Evolutionary conservation across 1,140 invertebrate species (phyloP).

Genomic region (Anastrepha ludens): DNA sequence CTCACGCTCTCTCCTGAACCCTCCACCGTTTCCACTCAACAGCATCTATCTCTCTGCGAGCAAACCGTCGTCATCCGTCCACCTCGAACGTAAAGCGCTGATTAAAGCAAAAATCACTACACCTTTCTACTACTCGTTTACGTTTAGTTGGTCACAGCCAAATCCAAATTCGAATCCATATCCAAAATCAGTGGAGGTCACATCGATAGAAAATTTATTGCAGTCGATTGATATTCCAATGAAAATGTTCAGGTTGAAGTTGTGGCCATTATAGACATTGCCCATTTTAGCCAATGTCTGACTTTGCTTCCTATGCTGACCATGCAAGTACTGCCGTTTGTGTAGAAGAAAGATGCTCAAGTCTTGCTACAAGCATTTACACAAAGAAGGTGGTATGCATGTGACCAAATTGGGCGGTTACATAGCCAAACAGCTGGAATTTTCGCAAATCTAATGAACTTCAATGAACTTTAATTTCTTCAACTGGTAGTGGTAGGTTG

Average conservation of each 20-base stretch:
- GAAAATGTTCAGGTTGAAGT: conserved; percentile 38
- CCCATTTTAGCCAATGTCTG: background rate
- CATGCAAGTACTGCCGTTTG: too few relatives aligned
- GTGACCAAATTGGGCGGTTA: too few relatives aligned
- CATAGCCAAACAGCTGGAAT: background rate
- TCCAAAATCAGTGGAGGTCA: conserved; percentile 6
- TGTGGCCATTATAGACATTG: background rate
- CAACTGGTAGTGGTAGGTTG: background rate
- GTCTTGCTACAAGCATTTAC: too few relatives aligned
- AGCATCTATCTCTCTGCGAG: background rate
- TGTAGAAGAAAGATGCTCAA: too few relatives aligned
- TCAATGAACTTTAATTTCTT: conserved; percentile 1
- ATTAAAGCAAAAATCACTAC: conserved; percentile 13
- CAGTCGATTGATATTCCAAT: background rate
- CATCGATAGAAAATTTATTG: conserved; percentile 47
- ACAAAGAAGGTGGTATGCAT: too few relatives aligned
- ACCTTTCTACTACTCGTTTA: background rate
- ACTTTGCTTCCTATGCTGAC: background rate
- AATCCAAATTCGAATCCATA: background rate
- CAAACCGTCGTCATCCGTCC: background rate
- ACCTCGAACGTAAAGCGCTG: conserved; percentile 18
- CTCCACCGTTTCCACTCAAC: background rate
- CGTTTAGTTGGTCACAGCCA: background rate
- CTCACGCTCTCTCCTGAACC: background rate
- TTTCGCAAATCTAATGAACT: conserved; percentile 3